Conservation (phyloP, 2,888 invertebrate species). For the Phyllotreta cruciferae region DNA sequence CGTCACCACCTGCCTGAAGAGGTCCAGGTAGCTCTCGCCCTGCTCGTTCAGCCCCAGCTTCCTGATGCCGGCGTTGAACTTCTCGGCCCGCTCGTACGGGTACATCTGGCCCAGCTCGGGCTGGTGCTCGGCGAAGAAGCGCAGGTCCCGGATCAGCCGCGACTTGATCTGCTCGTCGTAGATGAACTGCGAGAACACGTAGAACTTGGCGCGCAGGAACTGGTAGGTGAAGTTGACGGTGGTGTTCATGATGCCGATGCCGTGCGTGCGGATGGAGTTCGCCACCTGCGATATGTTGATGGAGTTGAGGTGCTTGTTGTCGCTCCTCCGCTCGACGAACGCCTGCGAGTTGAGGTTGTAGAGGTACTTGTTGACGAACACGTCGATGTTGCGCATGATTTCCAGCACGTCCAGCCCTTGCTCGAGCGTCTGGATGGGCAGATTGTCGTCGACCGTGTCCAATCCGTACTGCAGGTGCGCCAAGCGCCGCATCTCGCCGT, state of each 20-base stretch:
- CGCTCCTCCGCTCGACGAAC: constrained; percentile 90
- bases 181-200: constrained; percentile 94
- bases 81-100: constrained; percentile 90
- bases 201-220: constrained; percentile 91
- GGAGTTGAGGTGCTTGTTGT: constrained; percentile 93
- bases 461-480: constrained; percentile 85
- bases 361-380: constrained; percentile 90
- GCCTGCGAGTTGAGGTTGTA: constrained; percentile 97
- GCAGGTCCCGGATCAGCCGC: constrained; percentile 85
- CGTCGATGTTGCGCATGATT: constrained; percentile 95
- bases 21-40: constrained; percentile 88
- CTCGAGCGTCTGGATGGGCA: constrained; percentile 95
- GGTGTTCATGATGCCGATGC: constrained; percentile 81
- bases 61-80: constrained; percentile 89
- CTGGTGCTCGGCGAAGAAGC: constrained; percentile 80
- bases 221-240: constrained; percentile 88
- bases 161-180: constrained; percentile 98
- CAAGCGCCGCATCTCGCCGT: constrained; percentile 94
- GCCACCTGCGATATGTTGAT: constrained; percentile 95
- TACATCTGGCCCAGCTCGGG: constrained; percentile 72
- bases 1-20: constrained; percentile 89
- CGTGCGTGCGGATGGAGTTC: constrained; percentile 96
- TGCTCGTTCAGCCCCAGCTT: constrained; percentile 84
- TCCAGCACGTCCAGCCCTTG: constrained; percentile 96
- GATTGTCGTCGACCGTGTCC: constrained; percentile 85